Conservation (phyloP, 2,888 invertebrate genomes). For the Philaethria dido region DNA sequence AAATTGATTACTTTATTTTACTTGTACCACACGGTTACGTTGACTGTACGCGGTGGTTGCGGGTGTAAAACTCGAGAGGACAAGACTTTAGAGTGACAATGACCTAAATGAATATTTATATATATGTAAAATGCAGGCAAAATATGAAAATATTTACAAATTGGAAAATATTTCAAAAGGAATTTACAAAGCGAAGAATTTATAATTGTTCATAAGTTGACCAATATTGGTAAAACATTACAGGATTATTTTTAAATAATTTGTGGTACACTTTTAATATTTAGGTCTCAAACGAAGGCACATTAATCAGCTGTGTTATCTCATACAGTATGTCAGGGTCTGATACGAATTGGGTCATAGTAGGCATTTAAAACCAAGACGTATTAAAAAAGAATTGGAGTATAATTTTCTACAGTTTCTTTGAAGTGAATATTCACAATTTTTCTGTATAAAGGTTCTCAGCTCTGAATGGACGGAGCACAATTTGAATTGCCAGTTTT, state of each 20-base stretch:
- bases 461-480: conserved; percentile 25
- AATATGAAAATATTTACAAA: no score
- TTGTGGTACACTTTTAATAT: neutral
- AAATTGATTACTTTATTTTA: no score
- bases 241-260: neutral
- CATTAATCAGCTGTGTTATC: conserved; percentile 14
- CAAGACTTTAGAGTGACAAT: no score
- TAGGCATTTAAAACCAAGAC: conserved; percentile 22
- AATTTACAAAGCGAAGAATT: no score
- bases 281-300: neutral
- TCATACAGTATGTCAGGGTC: conserved; percentile 18
- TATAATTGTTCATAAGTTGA: no score
- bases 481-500: conserved; percentile 31
- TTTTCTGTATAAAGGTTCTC: conserved; percentile 28
- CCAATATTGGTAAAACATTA: neutral
- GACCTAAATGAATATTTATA: no score
- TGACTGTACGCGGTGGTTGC: no score
- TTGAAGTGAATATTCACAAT: conserved; percentile 32
- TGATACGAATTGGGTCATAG: conserved; percentile 18
- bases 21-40: no score
- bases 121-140: no score
- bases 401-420: conserved; percentile 38
- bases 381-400: conserved; percentile 34
- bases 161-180: no score
- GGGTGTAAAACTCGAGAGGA: no score